Base-by-base conservation (phyloP, 2,888 invertebrate genomes). In the Netelia virgata region DNA sequence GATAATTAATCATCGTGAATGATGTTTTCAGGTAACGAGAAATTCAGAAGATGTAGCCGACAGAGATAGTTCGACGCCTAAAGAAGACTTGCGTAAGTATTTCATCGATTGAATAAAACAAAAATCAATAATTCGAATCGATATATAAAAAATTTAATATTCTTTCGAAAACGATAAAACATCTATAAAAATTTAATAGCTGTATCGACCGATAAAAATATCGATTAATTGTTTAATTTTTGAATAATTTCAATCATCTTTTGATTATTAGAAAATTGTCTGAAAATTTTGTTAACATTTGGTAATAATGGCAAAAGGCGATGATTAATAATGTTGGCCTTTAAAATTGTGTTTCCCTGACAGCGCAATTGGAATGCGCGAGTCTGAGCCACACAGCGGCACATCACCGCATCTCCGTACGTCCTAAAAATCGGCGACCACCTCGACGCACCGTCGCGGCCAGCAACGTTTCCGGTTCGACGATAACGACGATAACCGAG, bases 1-100 rank as follows among this genome's bases (percentile, higher is more conserved):
- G 47, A 47, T 47, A 20, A 16, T 59, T 77, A 70, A 77, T 86
- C 73, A 59, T 75, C 28, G 55, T 72, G 23, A 61, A 50, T 81
- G 36, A 55, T 70, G 6, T 76, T 82, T 85, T 0, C 84, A 92
- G 92, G 88, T 88, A 74, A 85, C 90, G 72, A 90, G 87, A 85
- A 86, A 90, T 61, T 80, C 90, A 36, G 89, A 89, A 77, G 90
- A 90, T 75, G 84, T 86, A 70, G 75, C 82, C 59, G 92, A 92
- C 55, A 88, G 89, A 73, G 85, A 89, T 43, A 87, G 83, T 75
- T 84, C 90, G 36, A 84, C 89, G 73, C 81, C 90, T 77, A 93
- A 92, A 82, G 92, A 92, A 88, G 92, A 92, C 86, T 91, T 93
- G 88, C 93, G 93, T 93, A 90, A 90, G 92, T 91, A 66, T 86